Base-by-base conservation (phyloP, 2,888 invertebrate genomes). In the Augiades crinisus region DNA sequence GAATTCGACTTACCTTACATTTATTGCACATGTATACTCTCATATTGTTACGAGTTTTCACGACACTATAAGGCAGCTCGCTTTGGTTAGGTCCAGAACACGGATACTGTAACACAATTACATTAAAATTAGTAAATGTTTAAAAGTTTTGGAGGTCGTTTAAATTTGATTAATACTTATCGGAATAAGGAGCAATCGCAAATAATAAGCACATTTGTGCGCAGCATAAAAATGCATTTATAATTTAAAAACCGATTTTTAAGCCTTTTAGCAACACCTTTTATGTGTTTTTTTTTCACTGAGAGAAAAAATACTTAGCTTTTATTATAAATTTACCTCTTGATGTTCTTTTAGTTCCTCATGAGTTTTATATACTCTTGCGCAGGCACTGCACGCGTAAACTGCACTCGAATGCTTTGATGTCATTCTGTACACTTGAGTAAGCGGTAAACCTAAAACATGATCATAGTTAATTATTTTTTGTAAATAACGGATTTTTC, bases 331-430 rank as follows among this genome's bases (percentile, higher is more conserved):
- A 50, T 27, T 43, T 67, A 81, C 87, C 71, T 75, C 66, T 64
- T 76, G 78, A 55, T 88, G 88, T 10, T 72, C 62, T 27, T 64
- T 66, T 14, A 87, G 62, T 1, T 68, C 67, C 1, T 56, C 49
- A 43, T 79, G 75, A 0, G 75, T 67, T 21, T 70, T 69, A 44
- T 78, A 87, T 16, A 84, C 61, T 0, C 67, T 61, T 0, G 84
- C 87, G 56, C 88, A 88, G 4, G 70, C 65, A 13, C 78, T 73
- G 40, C 88, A 88, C 0, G 79, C 85, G 50, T 72, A 82, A 0
- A 75, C 63, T 1, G 68, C 44, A 17, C 10, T 10, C 3, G 19
- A 21, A 3, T 70, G 27, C 59, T 65, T 0, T 24, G 52, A 64
- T 67, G 27, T 63, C 41, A 52, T 46, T 6, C 55, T 53, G 12